A percentile compares a stretch with the other conserved stretches of the same genome.
Evolutionary conservation across 2,113 vertebrate genomes (phyloP).

Genomic region (Dicentrarchus labrax): DNA sequence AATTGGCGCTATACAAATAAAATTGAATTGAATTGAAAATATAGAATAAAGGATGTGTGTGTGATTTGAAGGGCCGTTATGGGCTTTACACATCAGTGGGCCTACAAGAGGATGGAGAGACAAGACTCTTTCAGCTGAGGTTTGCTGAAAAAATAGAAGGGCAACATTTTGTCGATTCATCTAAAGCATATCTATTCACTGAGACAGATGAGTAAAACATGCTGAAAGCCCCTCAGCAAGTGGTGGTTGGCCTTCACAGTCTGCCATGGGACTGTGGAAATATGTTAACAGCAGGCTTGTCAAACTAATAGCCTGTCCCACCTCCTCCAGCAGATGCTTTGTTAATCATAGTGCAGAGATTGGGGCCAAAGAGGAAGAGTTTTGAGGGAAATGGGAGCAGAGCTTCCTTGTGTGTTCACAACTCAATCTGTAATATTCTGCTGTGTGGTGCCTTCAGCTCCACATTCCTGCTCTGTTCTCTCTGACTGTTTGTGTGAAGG

Average conservation of each 20-base stretch:
- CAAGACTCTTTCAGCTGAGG: too few species aligned
- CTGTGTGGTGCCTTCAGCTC: not conserved
- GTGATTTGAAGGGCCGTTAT: not conserved
- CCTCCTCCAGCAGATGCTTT: constrained; percentile 57
- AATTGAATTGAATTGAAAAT: too few species aligned
- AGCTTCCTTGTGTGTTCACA: constrained; percentile 2
- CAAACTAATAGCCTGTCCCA: constrained; percentile 34
- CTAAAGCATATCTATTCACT: not conserved
- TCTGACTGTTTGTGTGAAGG: constrained; percentile 27
- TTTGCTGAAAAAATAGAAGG: not conserved
- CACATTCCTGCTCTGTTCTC: not conserved
- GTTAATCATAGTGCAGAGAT: constrained; percentile 60
- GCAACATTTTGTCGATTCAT: not conserved
- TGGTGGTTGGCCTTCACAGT: constrained; percentile 15
- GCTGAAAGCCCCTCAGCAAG: constrained; percentile 8
- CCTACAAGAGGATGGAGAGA: not conserved
- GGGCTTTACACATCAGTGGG: not conserved
- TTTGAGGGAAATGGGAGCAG: constrained; percentile 11
- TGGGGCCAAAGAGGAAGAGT: constrained; percentile 16
- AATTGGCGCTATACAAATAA: too few species aligned
- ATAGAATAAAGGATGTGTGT: not conserved
- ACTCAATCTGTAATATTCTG: constrained; percentile 11
- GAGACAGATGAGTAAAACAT: not conserved
- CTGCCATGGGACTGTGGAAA: constrained; percentile 43
- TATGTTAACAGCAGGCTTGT: constrained; percentile 61